Percentiles rank a stretch among this genome's conserved stretches.
Conservation (phyloP, 1,140 invertebrate species). For the Euwallacea fornicatus region DNA sequence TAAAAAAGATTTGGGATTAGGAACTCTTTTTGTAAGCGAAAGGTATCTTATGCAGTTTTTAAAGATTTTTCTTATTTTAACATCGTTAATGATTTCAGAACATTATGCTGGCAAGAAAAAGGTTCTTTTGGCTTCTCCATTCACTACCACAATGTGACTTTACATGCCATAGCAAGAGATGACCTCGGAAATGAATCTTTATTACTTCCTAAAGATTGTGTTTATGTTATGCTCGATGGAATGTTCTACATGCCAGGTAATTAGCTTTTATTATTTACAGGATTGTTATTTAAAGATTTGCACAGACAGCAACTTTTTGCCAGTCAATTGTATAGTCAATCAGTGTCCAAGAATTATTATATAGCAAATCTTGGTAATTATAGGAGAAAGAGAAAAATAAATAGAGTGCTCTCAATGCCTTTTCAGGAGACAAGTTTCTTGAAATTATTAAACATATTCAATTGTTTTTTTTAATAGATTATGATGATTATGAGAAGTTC, state of each 20-base stretch:
- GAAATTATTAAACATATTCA: not conserved
- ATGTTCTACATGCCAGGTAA: constrained; percentile 61
- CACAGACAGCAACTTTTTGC: too few relatives aligned
- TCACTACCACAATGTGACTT: constrained; percentile 68
- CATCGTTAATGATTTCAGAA: constrained; percentile 52
- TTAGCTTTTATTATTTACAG: not conserved
- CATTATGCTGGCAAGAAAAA: constrained; percentile 65
- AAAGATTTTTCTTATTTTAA: too few relatives aligned
- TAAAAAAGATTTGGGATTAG: constrained; percentile 48
- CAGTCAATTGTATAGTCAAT: too few relatives aligned
- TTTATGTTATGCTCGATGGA: constrained; percentile 72
- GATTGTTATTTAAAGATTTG: too few relatives aligned
- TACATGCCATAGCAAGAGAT: constrained; percentile 77
- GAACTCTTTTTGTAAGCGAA: constrained; percentile 50
- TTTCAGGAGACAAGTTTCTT: too few relatives aligned
- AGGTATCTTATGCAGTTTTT: constrained; percentile 46
- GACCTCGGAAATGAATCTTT: constrained; percentile 55
- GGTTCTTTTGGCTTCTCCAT: constrained; percentile 68
- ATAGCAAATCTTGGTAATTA: too few relatives aligned
- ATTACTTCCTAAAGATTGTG: constrained; percentile 66
- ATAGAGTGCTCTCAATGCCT: too few relatives aligned
- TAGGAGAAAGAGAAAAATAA: too few relatives aligned
- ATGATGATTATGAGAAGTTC: not conserved
- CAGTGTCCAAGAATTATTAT: too few relatives aligned
- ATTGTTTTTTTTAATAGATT: not conserved